A percentile compares a stretch with the other conserved stretches of the same genome.
phyloP scores from a whole-genome alignment of 2,797 vertebrate genomes.

The Rallus crepitans region DNA sequence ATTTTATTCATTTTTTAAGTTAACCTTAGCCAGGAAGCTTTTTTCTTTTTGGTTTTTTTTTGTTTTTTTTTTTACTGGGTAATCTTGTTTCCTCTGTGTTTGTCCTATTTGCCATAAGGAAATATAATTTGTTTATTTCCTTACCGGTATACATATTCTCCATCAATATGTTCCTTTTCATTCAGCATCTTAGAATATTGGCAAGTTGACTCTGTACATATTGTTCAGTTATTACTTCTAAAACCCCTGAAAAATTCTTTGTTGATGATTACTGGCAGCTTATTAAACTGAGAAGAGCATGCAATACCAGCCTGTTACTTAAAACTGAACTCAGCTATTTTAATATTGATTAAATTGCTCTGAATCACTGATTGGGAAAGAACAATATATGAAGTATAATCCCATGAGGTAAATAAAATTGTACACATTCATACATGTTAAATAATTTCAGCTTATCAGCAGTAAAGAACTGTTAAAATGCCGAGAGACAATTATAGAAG shows the following conservation, averaged over 20 bases:
- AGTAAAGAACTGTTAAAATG: background rate
- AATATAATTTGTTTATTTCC: constrained; percentile 19
- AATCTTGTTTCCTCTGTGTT: background rate
- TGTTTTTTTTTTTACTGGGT: background rate
- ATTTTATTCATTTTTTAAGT: background rate
- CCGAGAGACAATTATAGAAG: background rate
- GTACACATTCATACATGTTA: background rate
- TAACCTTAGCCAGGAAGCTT: background rate
- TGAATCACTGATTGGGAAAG: background rate
- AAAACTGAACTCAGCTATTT: constrained; percentile 17
- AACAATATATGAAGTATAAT: background rate
- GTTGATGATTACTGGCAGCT: constrained; percentile 26
- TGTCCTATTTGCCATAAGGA: background rate
- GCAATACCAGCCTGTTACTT: constrained; percentile 5
- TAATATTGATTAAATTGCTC: constrained; percentile 40
- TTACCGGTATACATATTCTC: background rate
- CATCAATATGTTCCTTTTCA: constrained; percentile 39
- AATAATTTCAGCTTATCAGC: constrained; percentile 11
- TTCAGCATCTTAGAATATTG: constrained; percentile 14
- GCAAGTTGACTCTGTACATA: background rate
- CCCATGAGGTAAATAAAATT: constrained; percentile 19
- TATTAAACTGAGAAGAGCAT: background rate
- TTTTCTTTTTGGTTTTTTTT: background rate
- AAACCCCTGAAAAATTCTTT: constrained; percentile 20
- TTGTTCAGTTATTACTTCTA: background rate